These are phyloP conservation scores for Resseliella maxima DNA, from an alignment of 2,888 invertebrate genomes.

Conservation along the genomic window DNA sequence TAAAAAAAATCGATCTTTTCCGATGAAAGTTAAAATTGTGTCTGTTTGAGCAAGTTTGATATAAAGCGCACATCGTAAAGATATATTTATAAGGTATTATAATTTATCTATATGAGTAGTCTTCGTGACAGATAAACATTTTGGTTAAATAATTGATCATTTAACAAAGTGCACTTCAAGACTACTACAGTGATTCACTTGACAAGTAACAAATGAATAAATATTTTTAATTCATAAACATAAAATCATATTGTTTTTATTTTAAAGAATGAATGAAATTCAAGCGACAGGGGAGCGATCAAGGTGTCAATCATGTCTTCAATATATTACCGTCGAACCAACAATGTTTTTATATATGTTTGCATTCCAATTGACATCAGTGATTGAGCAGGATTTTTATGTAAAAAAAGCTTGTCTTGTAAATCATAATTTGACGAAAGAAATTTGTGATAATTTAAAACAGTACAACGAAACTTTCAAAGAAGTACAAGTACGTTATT, in stretches of 20 bases:
- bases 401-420: slow-evolving; percentile 81
- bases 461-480: slow-evolving; percentile 70
- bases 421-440: slow-evolving; percentile 76
- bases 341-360: slow-evolving; percentile 90
- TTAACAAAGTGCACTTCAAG: too few relatives aligned
- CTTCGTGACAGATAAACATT: too few relatives aligned
- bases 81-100: too few relatives aligned
- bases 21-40: too few relatives aligned
- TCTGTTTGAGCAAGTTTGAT: too few relatives aligned
- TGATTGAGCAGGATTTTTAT: slow-evolving; percentile 83
- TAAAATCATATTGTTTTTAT: background rate
- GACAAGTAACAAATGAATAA: too few relatives aligned
- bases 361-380: slow-evolving; percentile 84
- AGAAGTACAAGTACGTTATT: slow-evolving; percentile 74
- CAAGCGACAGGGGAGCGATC: background rate
- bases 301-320: slow-evolving; percentile 59
- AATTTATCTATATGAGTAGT: too few relatives aligned
- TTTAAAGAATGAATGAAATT: background rate
- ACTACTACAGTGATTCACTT: too few relatives aligned
- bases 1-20: too few relatives aligned
- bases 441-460: slow-evolving; percentile 75
- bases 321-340: slow-evolving; percentile 81
- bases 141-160: too few relatives aligned
- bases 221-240: too few relatives aligned
- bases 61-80: too few relatives aligned